These are phyloP conservation scores for Mirounga angustirostris DNA, from an alignment of 2,113 vertebrate species.

Conservation along the genomic window DNA sequence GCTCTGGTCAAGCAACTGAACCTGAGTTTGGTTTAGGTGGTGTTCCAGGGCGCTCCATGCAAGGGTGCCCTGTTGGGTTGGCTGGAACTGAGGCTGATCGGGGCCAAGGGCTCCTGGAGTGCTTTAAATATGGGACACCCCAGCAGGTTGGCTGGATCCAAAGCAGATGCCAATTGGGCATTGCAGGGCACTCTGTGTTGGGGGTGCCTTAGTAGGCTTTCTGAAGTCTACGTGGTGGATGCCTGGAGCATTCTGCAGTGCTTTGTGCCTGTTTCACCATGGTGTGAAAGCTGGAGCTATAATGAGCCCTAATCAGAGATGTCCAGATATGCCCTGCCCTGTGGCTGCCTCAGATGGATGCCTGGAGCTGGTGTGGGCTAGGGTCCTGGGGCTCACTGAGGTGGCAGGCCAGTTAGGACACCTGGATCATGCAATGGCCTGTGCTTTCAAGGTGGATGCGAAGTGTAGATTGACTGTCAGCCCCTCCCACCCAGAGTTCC, in stretches of 20 bases:
- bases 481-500: background rate
- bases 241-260: background rate
- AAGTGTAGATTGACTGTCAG: background rate
- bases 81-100: background rate
- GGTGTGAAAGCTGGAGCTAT: background rate
- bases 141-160: background rate
- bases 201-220: background rate
- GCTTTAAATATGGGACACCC: background rate
- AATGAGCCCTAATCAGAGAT: background rate
- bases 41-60: background rate
- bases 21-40: background rate
- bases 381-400: background rate
- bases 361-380: background rate
- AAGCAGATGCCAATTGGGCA: background rate
- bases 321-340: background rate
- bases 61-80: background rate
- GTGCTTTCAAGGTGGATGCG: background rate
- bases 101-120: background rate
- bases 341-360: background rate
- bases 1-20: background rate
- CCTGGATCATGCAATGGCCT: background rate
- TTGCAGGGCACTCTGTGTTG: background rate
- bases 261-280: background rate
- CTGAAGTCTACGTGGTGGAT: background rate
- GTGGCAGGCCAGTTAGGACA: background rate